phyloP scores from a whole-genome alignment of 1,140 invertebrate genomes.

The Tetramorium alpestre region DNA sequence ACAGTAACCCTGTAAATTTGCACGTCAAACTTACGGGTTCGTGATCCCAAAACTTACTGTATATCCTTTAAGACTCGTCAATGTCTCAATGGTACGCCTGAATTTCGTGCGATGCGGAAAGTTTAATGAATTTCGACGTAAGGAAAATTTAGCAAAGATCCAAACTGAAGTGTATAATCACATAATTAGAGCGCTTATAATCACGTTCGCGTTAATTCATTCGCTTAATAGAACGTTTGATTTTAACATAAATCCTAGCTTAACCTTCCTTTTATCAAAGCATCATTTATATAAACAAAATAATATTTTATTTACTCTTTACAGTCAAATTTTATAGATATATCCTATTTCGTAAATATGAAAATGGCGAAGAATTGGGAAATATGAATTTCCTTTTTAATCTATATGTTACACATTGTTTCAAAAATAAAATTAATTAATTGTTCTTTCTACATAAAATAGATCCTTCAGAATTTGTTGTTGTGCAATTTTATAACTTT shows the following conservation, averaged over 20 bases:
- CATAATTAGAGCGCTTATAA: constrained; percentile 1
- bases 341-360: not conserved
- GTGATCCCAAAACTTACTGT: constrained; percentile 42
- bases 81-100: constrained; percentile 24
- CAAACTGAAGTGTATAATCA: not conserved
- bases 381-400: not conserved
- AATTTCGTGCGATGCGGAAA: constrained; percentile 26
- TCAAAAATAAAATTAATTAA: not conserved
- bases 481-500: not conserved
- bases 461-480: not conserved
- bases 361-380: not conserved
- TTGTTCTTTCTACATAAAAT: not conserved
- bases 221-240: not conserved
- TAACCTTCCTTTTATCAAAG: not conserved
- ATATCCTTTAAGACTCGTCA: constrained; percentile 42
- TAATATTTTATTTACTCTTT: not conserved
- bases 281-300: not conserved
- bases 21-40: constrained; percentile 46
- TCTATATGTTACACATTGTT: not conserved
- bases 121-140: constrained; percentile 46
- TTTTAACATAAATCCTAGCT: not conserved
- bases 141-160: constrained; percentile 22
- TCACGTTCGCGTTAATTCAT: not conserved
- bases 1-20: constrained; percentile 42
- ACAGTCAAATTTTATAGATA: not conserved